Evolutionary conservation across 2,113 vertebrate species (phyloP), one percentile per base, ranked within the genome.

Genomic region (Onychorhynchus coronatus): DNA sequence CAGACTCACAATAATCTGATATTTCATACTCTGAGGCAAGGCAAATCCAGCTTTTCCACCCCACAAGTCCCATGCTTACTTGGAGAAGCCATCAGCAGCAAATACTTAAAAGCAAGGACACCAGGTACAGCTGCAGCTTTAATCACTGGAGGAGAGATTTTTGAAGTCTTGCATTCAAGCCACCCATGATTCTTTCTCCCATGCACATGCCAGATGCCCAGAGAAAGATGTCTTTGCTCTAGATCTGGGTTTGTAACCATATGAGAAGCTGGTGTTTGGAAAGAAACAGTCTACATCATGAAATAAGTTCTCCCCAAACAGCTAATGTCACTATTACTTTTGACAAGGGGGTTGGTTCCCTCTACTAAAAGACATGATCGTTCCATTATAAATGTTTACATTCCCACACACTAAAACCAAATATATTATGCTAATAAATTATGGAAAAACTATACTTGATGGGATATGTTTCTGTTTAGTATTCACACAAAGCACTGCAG

Each of bases 121-220:
- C 2, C 47, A 75, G 11, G 33, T 41, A 62, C 55, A 74, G 41
- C 8, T 5, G 1, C 5, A 6, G 59, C n/a, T 81, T 66, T 37
- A 39, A 77, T 25, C 76, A 49, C 21, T 2, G 3, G 14, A 37
- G 33, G 55, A 3, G 24, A 47, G 83, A 46, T 49, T 84, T 84
- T 9, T 42, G 6, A 76, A 61, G 76, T 27, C 67, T 25, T 52
- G 33, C 30, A 37, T 67, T 30, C 44, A 72, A 49, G 61, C 19
- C 52, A 53, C 27, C 11, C 0, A 0, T 3, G 11, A 67, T 18
- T 47, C 39, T 39, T 58, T 28, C 21, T 82, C 20, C 71, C 47
- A 56, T 1, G 0, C n/a, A 52, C 39, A 23, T 2, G 0, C 14
- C 11, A 2, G n/a, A 27, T 47, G 21, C 9, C n/a, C 49, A 41